Conservation (phyloP, 2,113 vertebrate species). For the Clarias macrocephalus region DNA sequence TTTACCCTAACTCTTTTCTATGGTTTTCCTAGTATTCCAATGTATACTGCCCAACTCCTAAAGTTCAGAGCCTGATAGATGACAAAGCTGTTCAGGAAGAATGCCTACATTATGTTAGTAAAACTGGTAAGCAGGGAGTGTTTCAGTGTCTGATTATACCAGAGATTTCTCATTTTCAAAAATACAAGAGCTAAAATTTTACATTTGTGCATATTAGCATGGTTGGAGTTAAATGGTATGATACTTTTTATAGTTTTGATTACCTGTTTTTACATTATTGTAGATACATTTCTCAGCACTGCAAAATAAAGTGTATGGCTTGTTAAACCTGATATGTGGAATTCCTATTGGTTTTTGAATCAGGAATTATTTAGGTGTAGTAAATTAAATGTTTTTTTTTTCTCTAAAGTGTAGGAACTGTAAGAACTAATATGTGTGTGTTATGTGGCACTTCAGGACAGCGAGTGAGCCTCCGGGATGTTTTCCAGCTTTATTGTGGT, state of each 20-base stretch:
- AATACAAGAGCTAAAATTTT: not conserved
- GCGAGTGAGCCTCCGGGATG: slow-evolving; percentile 85
- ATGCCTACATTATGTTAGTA: slow-evolving; percentile 88
- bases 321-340: not conserved
- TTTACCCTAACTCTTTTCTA: not conserved
- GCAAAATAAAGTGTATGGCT: not conserved
- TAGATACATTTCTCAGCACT: not conserved
- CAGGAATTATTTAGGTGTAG: not conserved
- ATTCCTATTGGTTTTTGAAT: not conserved
- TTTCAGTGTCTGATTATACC: not conserved
- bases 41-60: slow-evolving; percentile 93
- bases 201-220: not conserved
- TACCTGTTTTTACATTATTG: not conserved
- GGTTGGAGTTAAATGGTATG: not conserved
- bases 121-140: slow-evolving; percentile 77
- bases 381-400: not conserved
- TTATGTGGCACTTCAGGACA: slow-evolving; percentile 74
- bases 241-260: not conserved
- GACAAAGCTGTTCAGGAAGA: slow-evolving; percentile 93
- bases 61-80: slow-evolving; percentile 92
- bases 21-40: slow-evolving; percentile 85
- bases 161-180: not conserved
- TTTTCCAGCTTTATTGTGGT: slow-evolving; percentile 76
- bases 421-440: not conserved
- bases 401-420: not conserved